A percentile compares a stretch with the other conserved stretches of the same genome.
phyloP scores from a whole-genome alignment of 2,113 vertebrate genomes.

The Nipponia nippon region DNA sequence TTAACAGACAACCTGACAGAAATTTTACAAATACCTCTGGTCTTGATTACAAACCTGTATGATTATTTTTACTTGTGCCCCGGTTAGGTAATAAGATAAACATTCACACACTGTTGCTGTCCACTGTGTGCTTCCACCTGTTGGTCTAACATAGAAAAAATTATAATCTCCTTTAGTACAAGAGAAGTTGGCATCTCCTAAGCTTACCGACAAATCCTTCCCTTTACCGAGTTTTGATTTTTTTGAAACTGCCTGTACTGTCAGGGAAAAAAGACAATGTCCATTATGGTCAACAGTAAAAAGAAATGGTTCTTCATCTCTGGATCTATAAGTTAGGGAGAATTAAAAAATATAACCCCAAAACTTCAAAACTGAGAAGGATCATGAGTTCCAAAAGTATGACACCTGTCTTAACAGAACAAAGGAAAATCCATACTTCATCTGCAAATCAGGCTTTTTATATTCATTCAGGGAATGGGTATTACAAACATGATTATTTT shows the following conservation, averaged over 20 bases:
- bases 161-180: not conserved
- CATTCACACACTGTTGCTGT: constrained; percentile 88
- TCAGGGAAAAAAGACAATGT: not conserved
- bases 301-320: not conserved
- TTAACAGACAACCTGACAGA: not conserved
- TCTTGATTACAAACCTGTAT: constrained; percentile 77
- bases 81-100: constrained; percentile 78
- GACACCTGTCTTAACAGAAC: not conserved
- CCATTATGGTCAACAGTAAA: not conserved
- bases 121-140: constrained; percentile 86
- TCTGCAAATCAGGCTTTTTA: not conserved
- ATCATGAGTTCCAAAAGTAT: not conserved
- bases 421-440: not conserved
- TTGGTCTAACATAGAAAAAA: constrained; percentile 76
- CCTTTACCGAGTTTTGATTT: not conserved
- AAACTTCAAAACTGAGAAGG: not conserved
- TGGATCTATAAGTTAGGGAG: not conserved
- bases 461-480: not conserved
- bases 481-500: not conserved
- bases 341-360: not conserved
- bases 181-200: not conserved
- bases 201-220: not conserved
- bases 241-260: not conserved
- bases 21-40: not conserved
- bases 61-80: constrained; percentile 75